Conservation (phyloP, 2,888 invertebrate genomes). For the Formica aserva region DNA sequence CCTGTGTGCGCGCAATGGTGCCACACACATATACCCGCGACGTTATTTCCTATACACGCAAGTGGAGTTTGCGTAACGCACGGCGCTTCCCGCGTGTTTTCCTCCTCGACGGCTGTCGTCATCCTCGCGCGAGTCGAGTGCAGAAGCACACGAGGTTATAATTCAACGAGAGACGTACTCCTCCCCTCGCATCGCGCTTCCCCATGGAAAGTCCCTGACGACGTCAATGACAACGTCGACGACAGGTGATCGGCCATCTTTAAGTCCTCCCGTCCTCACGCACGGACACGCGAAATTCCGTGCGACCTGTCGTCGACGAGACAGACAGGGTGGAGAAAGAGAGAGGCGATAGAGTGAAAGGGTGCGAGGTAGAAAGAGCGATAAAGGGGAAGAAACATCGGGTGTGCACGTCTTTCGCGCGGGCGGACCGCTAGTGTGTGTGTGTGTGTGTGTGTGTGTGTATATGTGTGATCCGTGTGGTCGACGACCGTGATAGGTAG, state of each 20-base stretch:
- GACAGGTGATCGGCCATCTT: constrained; percentile 40
- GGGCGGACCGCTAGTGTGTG: constrained; percentile 27
- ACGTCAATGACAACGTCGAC: constrained; percentile 33
- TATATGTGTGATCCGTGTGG: background rate
- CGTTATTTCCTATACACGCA: background rate
- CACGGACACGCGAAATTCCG: constrained; percentile 39
- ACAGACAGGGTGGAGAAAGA: background rate
- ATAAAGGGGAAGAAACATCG: background rate
- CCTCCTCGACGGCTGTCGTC: background rate
- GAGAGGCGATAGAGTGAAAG: background rate
- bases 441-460: background rate
- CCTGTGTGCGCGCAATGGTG: background rate
- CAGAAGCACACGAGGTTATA: background rate
- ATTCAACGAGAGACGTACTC: background rate
- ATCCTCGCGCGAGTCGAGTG: background rate
- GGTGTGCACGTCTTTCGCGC: constrained; percentile 21
- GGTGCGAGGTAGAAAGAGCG: background rate
- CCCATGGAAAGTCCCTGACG: background rate
- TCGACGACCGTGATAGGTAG: constrained; percentile 31
- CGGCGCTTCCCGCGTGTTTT: background rate
- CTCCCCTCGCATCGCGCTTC: background rate
- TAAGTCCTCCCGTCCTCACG: constrained; percentile 5
- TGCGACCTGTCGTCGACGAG: constrained; percentile 23
- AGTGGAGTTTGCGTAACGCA: background rate
- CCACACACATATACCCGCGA: background rate